These are phyloP conservation scores for Archips xylosteana DNA, from an alignment of 2,888 invertebrate species.

Conservation along the genomic window DNA sequence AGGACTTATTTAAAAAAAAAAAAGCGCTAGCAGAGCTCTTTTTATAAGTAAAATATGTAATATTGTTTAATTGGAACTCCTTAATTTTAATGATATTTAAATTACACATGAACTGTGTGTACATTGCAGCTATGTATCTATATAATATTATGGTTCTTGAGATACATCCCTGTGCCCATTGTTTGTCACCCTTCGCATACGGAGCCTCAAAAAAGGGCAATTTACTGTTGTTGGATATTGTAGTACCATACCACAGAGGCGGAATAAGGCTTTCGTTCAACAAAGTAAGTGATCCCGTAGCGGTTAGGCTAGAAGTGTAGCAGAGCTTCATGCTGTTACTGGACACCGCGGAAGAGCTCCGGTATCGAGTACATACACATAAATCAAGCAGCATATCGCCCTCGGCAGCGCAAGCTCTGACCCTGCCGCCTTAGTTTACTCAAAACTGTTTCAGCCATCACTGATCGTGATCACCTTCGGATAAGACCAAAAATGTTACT, in stretches of 20 bases:
- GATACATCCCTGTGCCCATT: too few species aligned
- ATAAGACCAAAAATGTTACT: constrained; percentile 54
- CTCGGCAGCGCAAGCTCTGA: constrained; percentile 66
- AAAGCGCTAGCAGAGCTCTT: too few species aligned
- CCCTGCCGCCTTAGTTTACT: constrained; percentile 73
- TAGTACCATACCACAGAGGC: constrained; percentile 38
- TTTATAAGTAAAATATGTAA: too few species aligned
- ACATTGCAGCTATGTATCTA: too few species aligned
- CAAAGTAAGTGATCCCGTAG: constrained; percentile 25
- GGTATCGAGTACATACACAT: constrained; percentile 69
- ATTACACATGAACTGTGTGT: too few species aligned
- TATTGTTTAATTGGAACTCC: too few species aligned
- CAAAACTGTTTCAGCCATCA: constrained; percentile 54
- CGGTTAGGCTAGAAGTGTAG: constrained; percentile 61
- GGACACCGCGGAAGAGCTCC: constrained; percentile 80
- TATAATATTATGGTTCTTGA: too few species aligned
- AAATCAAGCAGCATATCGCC: constrained; percentile 79
- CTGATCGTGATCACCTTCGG: constrained; percentile 62
- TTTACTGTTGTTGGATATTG: neutral
- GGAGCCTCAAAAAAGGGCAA: neutral
- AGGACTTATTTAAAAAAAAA: too few species aligned
- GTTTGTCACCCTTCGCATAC: too few species aligned
- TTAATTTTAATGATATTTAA: too few species aligned
- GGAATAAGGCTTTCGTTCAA: constrained; percentile 31
- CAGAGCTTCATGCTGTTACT: constrained; percentile 70